phyloP scores from a whole-genome alignment of 2,797 vertebrate species.

The Eospalax fontanierii region DNA sequence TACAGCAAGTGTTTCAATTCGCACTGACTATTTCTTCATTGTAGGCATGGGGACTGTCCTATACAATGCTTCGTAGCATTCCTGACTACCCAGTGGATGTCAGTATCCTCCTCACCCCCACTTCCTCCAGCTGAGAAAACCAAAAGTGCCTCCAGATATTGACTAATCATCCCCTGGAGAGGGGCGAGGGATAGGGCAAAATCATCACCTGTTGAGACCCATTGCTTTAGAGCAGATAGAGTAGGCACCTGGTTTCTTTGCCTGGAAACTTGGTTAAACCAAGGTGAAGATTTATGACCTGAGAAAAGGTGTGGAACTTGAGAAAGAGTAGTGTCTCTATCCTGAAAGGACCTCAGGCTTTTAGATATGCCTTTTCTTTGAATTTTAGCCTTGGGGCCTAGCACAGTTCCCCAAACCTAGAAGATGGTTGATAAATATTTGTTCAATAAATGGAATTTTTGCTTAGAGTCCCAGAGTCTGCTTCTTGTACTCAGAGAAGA shows the following conservation, averaged over 20 bases:
- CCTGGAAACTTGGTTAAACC: conserved; percentile 24
- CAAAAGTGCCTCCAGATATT: not conserved
- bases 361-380: not conserved
- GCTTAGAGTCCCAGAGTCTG: not conserved
- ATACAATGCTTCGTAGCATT: not conserved
- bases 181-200: not conserved
- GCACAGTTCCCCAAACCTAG: not conserved
- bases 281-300: conserved; percentile 34
- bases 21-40: not conserved
- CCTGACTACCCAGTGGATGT: not conserved
- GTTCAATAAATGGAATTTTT: conserved; percentile 23
- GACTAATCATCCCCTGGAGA: not conserved
- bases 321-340: conserved; percentile 28
- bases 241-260: not conserved
- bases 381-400: not conserved
- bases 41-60: not conserved
- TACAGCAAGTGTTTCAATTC: not conserved
- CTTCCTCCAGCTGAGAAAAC: not conserved
- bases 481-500: conserved; percentile 19
- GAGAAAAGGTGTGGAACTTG: conserved; percentile 52
- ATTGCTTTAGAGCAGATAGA: not conserved
- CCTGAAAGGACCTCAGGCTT: not conserved
- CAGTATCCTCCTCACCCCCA: not conserved
- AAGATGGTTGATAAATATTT: not conserved
- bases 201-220: not conserved